Evolutionary conservation across 53 echinoderm and acorn worm genomes (phyloP).

Genomic region (Temnopleurus reevesii): DNA sequence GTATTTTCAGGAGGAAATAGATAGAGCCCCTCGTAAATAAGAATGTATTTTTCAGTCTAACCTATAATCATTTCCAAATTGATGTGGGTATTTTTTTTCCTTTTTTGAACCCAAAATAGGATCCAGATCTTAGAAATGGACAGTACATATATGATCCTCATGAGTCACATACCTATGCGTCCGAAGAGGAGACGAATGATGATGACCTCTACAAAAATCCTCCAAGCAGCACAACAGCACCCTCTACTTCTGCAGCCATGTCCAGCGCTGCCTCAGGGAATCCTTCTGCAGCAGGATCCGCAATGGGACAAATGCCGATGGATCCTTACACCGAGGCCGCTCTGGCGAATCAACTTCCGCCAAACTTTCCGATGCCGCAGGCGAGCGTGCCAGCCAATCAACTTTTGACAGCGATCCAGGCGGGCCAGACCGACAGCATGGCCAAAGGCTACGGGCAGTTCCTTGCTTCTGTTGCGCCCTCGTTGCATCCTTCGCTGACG

Average conservation of each 20-base stretch:
- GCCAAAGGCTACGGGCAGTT: background rate
- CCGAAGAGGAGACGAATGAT: background rate
- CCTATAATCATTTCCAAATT: no score
- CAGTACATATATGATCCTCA: no score
- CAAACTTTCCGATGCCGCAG: background rate
- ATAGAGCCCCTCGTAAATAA: no score
- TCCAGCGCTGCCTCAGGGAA: background rate
- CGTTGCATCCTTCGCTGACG: conserved; percentile 19
- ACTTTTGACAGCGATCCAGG: background rate
- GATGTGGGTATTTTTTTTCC: no score
- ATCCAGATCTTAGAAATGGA: no score
- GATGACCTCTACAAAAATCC: conserved; percentile 3
- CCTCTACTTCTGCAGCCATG: background rate
- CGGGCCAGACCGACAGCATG: conserved; percentile 4
- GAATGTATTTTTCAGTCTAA: no score
- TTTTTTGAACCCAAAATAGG: no score
- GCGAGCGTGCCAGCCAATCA: background rate
- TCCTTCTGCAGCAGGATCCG: background rate
- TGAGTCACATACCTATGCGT: no score
- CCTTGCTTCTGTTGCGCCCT: background rate
- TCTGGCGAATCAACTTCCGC: no score
- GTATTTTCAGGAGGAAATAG: no score
- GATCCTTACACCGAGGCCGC: background rate
- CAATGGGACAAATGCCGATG: background rate
- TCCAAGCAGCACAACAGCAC: background rate